Evolutionary conservation across 2,888 invertebrate species (phyloP).

Genomic region (Ochropleura plecta): DNA sequence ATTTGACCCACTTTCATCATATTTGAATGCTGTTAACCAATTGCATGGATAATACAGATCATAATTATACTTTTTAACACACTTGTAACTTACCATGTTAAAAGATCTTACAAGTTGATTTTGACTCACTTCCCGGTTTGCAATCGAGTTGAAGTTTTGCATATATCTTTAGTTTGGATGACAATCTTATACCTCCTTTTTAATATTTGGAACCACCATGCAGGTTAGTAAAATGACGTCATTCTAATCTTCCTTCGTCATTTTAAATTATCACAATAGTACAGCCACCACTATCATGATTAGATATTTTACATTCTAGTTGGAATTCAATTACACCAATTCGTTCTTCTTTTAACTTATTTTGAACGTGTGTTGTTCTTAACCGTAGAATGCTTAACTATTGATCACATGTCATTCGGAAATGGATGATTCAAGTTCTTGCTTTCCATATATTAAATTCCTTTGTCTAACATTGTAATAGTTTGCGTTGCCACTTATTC

Average conservation of each 20-base stretch:
- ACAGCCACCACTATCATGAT: background rate
- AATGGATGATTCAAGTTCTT: background rate
- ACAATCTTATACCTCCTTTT: no score
- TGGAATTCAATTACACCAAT: background rate
- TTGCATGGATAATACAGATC: no score
- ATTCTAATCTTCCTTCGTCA: background rate
- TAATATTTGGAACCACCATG: background rate
- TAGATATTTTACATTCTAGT: constrained; percentile 1
- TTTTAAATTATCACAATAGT: constrained; percentile 4
- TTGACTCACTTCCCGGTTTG: no score
- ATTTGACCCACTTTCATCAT: no score
- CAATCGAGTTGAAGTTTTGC: no score
- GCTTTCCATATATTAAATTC: constrained; percentile 2
- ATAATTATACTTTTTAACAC: no score
- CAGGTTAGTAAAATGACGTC: no score
- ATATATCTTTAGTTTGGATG: no score
- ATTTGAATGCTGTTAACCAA: no score
- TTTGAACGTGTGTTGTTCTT: background rate
- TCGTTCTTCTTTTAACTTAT: constrained; percentile 1
- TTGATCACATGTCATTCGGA: background rate
- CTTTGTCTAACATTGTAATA: background rate
- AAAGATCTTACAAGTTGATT: no score
- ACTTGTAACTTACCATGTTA: no score
- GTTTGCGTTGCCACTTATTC: background rate
- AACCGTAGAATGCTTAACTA: background rate